A percentile compares a stretch with the other conserved stretches of the same genome.
phyloP scores from a whole-genome alignment of 2,113 vertebrate genomes.

The Pseudolaguvia tuberculata region DNA sequence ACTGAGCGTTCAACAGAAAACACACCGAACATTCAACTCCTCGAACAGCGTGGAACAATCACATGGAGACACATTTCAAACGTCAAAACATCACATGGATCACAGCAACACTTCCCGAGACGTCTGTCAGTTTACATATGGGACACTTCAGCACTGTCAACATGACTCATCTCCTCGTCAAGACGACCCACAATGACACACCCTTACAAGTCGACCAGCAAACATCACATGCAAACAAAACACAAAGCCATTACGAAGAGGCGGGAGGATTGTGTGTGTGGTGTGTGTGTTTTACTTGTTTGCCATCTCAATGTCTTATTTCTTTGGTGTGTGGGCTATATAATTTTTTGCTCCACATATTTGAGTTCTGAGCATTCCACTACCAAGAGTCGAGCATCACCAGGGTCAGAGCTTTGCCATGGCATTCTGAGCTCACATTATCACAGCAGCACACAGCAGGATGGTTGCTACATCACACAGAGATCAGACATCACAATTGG shows the following conservation, averaged over 20 bases:
- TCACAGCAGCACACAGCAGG: constrained; percentile 26
- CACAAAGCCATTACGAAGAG: constrained; percentile 39
- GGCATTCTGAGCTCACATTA: constrained; percentile 39
- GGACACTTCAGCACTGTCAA: constrained; percentile 52
- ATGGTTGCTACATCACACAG: constrained; percentile 19
- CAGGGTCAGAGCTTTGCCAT: constrained; percentile 30
- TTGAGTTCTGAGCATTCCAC: constrained; percentile 58
- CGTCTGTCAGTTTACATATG: neutral
- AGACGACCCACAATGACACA: constrained; percentile 58
- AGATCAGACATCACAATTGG: constrained; percentile 14
- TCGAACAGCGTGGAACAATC: constrained; percentile 35
- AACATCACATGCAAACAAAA: constrained; percentile 59
- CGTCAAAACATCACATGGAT: neutral
- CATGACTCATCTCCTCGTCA: constrained; percentile 48
- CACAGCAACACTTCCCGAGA: neutral
- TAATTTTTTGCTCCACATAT: constrained; percentile 48
- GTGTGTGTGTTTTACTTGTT: constrained; percentile 32
- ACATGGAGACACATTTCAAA: neutral
- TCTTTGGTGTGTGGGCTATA: constrained; percentile 44
- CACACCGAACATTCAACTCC: constrained; percentile 36
- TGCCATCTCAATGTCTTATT: constrained; percentile 50
- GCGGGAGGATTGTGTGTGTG: constrained; percentile 34
- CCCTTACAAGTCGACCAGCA: constrained; percentile 60
- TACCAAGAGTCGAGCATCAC: constrained; percentile 41
- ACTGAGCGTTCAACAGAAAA: constrained; percentile 18